phyloP scores from a whole-genome alignment of 2,113 vertebrate genomes.

The Paedocypris sp. region DNA sequence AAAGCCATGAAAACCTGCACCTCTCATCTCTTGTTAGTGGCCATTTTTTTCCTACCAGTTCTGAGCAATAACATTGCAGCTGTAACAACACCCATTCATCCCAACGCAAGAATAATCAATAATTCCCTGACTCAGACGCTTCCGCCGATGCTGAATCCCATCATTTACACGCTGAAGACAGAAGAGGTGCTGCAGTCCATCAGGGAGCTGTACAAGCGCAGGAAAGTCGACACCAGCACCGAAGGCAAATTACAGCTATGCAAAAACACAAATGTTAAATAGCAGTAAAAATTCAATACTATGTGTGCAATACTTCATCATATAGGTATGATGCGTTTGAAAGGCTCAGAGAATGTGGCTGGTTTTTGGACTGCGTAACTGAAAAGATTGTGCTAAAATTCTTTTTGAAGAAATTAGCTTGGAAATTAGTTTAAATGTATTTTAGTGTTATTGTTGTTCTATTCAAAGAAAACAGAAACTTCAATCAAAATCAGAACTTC shows the following conservation, averaged over 20 bases:
- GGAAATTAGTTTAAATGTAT: too few species aligned
- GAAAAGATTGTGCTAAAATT: too few species aligned
- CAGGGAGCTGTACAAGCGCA: conserved; percentile 28
- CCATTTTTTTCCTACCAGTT: conserved; percentile 20
- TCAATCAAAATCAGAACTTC: too few species aligned
- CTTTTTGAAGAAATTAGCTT: too few species aligned
- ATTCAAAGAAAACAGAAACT: too few species aligned
- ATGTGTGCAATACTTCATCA: too few species aligned
- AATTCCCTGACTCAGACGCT: conserved; percentile 15
- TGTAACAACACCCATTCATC: not conserved
- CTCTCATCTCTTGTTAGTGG: conserved; percentile 28
- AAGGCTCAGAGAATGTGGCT: too few species aligned
- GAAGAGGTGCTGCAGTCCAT: conserved; percentile 41
- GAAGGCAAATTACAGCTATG: not conserved
- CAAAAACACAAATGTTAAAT: not conserved
- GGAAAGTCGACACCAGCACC: not conserved
- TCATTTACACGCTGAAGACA: conserved; percentile 50
- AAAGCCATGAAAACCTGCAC: conserved; percentile 35
- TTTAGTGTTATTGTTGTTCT: too few species aligned
- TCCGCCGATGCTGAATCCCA: conserved; percentile 47
- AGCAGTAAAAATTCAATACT: too few species aligned
- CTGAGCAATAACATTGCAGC: conserved; percentile 5
- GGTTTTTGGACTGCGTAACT: too few species aligned
- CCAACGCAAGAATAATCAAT: conserved; percentile 14
- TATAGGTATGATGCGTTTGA: too few species aligned